A percentile compares a stretch with the other conserved stretches of the same genome.
Conservation (phyloP, 2,888 invertebrate species). For the Caenorhabditis sulstoni region DNA sequence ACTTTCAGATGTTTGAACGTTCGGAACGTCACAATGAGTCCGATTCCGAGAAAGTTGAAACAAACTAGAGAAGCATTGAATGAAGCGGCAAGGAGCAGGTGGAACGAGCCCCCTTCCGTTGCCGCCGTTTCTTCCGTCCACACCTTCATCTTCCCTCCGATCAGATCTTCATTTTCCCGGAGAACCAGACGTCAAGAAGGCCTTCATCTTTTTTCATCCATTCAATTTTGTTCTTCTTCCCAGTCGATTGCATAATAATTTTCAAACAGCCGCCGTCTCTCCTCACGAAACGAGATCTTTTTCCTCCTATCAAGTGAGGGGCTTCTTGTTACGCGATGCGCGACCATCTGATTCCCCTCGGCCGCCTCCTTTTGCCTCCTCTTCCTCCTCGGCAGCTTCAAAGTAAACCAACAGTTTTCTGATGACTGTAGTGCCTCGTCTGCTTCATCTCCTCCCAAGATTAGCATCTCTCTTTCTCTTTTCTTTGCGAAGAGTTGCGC, state of each 20-base stretch:
- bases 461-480: conserved; percentile 28
- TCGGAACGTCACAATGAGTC: too few species aligned
- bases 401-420: conserved; percentile 51
- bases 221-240: conserved; percentile 49
- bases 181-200: conserved; percentile 46
- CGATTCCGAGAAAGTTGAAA: too few species aligned
- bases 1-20: neutral
- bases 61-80: too few species aligned
- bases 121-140: neutral
- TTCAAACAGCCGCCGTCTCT: conserved; percentile 51
- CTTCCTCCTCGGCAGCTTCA: conserved; percentile 29
- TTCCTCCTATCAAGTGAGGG: conserved; percentile 53
- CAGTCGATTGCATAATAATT: conserved; percentile 58
- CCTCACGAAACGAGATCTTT: conserved; percentile 53
- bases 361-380: conserved; percentile 27
- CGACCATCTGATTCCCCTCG: conserved; percentile 45
- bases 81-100: too few species aligned
- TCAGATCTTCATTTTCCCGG: conserved; percentile 13
- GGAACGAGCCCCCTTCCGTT: neutral
- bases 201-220: conserved; percentile 13
- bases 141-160: conserved; percentile 6
- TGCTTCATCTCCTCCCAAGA: conserved; percentile 15
- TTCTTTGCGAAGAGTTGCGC: conserved; percentile 23
- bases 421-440: conserved; percentile 3
- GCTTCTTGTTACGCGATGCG: conserved; percentile 56